phyloP scores from a whole-genome alignment of 1,140 invertebrate species.

The Xylocopa sonorina region DNA sequence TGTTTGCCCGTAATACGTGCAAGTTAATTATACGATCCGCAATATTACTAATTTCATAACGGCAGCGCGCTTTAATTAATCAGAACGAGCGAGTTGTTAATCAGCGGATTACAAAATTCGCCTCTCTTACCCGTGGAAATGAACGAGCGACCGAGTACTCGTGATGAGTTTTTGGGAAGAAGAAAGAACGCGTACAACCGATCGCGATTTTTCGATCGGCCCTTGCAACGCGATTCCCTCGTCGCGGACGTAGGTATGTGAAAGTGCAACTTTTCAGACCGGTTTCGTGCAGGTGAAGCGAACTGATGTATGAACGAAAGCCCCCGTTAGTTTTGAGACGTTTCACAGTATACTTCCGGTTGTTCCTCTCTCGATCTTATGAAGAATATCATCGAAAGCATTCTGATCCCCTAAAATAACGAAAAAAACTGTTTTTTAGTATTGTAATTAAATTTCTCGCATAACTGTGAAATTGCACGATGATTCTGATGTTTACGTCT shows the following conservation, averaged over 20 bases:
- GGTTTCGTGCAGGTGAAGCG: slow-evolving; percentile 57
- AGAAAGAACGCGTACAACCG: neutral
- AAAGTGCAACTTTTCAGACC: slow-evolving; percentile 66
- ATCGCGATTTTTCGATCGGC: slow-evolving; percentile 6
- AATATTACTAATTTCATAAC: neutral
- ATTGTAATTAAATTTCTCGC: too few relatives aligned
- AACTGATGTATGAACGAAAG: slow-evolving; percentile 43
- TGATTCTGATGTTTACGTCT: too few relatives aligned
- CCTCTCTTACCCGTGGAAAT: neutral
- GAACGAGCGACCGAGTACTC: neutral
- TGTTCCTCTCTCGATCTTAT: neutral
- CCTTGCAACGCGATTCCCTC: slow-evolving; percentile 16
- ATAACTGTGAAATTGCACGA: too few relatives aligned
- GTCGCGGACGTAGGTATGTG: slow-evolving; percentile 45
- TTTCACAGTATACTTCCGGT: neutral
- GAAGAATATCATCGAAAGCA: neutral
- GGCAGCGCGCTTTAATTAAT: neutral
- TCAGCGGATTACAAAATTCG: neutral
- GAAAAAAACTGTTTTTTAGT: too few relatives aligned
- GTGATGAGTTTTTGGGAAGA: neutral
- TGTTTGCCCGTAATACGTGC: too few relatives aligned
- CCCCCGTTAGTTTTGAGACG: slow-evolving; percentile 29
- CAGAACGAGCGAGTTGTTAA: neutral
- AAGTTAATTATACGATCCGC: too few relatives aligned
- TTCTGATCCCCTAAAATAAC: neutral